Conservation (phyloP, 1,140 invertebrate species). For the Ephestia elutella region DNA sequence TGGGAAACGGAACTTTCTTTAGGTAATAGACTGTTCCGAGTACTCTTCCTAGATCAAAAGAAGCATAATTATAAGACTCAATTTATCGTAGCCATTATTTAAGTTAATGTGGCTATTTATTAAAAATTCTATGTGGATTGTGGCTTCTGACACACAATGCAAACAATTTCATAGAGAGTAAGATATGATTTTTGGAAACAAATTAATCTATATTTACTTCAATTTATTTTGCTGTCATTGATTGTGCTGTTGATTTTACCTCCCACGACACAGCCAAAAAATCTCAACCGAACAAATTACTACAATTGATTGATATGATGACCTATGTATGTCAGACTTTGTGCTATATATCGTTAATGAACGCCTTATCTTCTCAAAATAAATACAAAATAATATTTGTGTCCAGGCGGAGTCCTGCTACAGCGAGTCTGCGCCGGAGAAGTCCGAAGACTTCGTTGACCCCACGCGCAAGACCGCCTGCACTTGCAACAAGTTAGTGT, state of each 20-base stretch:
- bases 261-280: too few relatives aligned
- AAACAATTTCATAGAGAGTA: background rate
- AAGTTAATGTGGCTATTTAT: background rate
- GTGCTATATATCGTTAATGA: too few relatives aligned
- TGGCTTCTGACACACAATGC: conserved; percentile 6
- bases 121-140: background rate
- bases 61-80: background rate
- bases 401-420: conserved; percentile 52
- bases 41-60: conserved; percentile 47
- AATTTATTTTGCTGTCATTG: too few relatives aligned
- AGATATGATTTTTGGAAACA: background rate
- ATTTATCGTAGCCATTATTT: background rate
- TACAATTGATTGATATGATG: too few relatives aligned
- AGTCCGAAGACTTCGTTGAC: conserved; percentile 87
- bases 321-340: too few relatives aligned
- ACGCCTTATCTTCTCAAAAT: too few relatives aligned
- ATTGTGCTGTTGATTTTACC: too few relatives aligned
- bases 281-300: too few relatives aligned
- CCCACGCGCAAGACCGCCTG: conserved; percentile 86
- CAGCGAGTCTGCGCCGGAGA: conserved; percentile 39
- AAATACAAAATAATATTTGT: too few relatives aligned
- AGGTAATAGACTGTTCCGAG: conserved; percentile 35
- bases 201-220: too few relatives aligned
- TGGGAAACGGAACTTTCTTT: conserved; percentile 44
- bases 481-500: conserved; percentile 84